phyloP scores from a whole-genome alignment of 1,140 invertebrate genomes.

The Chironomus tepperi region DNA sequence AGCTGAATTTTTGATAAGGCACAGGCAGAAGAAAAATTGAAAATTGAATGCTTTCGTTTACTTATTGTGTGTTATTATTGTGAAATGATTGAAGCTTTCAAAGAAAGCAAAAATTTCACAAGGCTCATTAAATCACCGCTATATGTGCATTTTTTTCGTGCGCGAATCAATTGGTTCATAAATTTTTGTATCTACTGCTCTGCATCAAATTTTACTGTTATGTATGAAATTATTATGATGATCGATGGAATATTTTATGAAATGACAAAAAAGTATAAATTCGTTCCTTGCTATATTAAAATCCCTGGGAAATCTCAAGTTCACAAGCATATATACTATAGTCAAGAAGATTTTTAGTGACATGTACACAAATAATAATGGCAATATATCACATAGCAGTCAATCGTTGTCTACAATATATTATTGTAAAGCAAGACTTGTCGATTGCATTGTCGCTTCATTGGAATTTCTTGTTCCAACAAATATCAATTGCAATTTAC shows the following conservation, averaged over 20 bases:
- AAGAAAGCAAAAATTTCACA: neutral
- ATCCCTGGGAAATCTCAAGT: no score
- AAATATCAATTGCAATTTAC: neutral
- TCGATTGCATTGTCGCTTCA: conserved; percentile 13
- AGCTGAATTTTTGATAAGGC: conserved; percentile 24
- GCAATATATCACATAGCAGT: neutral
- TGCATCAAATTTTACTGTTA: conserved; percentile 7
- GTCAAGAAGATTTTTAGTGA: neutral
- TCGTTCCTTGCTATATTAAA: no score
- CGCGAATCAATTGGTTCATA: neutral
- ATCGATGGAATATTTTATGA: neutral
- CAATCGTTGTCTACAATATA: neutral
- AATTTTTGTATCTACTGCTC: neutral
- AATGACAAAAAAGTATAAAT: no score
- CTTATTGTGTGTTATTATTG: neutral
- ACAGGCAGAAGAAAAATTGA: neutral
- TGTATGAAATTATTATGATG: neutral
- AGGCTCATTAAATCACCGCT: neutral
- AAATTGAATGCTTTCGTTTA: neutral
- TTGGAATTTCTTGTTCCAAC: neutral
- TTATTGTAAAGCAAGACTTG: neutral
- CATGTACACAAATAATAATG: conserved; percentile 21
- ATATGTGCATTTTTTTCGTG: neutral
- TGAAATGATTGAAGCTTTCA: neutral
- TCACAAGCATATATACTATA: no score